Evolutionary conservation across 2,888 invertebrate species (phyloP).

Genomic region (Leptinotarsa rubiginosa): DNA sequence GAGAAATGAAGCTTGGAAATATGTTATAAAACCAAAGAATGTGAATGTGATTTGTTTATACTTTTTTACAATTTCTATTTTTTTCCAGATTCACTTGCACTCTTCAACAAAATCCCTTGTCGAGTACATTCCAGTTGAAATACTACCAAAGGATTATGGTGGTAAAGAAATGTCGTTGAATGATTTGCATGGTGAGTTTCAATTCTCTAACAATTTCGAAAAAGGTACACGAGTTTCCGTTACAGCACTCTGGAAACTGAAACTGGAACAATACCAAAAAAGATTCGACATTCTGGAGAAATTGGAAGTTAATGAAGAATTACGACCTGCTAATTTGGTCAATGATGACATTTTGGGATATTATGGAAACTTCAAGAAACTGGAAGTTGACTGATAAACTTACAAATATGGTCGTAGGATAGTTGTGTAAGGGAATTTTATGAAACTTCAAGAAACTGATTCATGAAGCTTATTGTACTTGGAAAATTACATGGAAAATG

Average conservation of each 20-base stretch:
- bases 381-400: background rate
- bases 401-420: too few species aligned
- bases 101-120: conserved; percentile 32
- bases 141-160: conserved; percentile 50
- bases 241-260: conserved; percentile 13
- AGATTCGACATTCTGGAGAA: conserved; percentile 37
- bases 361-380: conserved; percentile 14
- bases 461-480: too few species aligned
- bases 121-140: conserved; percentile 39
- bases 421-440: too few species aligned
- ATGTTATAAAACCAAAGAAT: too few species aligned
- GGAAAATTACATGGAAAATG: too few species aligned
- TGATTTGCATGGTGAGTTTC: conserved; percentile 69
- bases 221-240: background rate
- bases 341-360: conserved; percentile 51
- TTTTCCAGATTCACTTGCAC: conserved; percentile 46
- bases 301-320: conserved; percentile 45
- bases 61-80: background rate
- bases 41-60: too few species aligned
- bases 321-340: conserved; percentile 44
- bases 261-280: conserved; percentile 31
- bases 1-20: too few species aligned
- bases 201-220: background rate
- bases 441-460: too few species aligned
- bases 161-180: conserved; percentile 65